Evolutionary conservation across 2,888 invertebrate genomes (phyloP), one percentile per base, ranked within the genome.

Genomic region (Diarsia mendica): DNA sequence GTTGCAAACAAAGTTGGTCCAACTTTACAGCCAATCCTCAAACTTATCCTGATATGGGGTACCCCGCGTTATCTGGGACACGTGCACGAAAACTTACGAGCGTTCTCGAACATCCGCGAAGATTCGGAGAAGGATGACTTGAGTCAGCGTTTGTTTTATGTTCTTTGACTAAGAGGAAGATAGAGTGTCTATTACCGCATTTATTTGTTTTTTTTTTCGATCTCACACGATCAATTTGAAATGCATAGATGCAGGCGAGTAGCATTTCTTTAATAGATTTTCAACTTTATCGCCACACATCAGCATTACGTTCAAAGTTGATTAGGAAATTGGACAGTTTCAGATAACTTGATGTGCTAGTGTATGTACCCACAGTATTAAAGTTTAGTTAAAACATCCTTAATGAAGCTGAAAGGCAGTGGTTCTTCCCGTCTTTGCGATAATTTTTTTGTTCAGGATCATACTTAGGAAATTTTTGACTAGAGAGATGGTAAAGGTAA

Each of bases 21-120:
- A 77, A 80, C 68, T 84, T 86, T 72, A 77, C 67, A 82, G 46
- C 51, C 46, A 81, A 76, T 67, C 77, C 75, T 49, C 60, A 60
- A 81, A 83, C 65, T 84, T 73, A 28, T 65, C 28, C 55, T 44
- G 55, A 66, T 71, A 75, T 69, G 77, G 86, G 73, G 72, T 76
- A 75, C 72, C 49, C 66, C 74, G 55, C 78, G 67, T 78, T 86
- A 85, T 85, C 84, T 77, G 20, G n/a, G 68, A n/a, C 33, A 77
- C 80, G 80, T 80, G 86, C 23, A 76, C 70, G 84, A 67, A 77
- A 75, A 84, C 78, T 85, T 73, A 72, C 80, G 58, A 76, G 55
- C 60, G 46, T 64, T 69, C 63, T 60, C 61, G 61, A 78, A 75
- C 15, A 63, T 49, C 63, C 53, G 5, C 55, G 67, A 60, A 48